A percentile compares a stretch with the other conserved stretches of the same genome.
Conservation (phyloP, 1,140 invertebrate genomes). For the Drosophila yakuba region DNA sequence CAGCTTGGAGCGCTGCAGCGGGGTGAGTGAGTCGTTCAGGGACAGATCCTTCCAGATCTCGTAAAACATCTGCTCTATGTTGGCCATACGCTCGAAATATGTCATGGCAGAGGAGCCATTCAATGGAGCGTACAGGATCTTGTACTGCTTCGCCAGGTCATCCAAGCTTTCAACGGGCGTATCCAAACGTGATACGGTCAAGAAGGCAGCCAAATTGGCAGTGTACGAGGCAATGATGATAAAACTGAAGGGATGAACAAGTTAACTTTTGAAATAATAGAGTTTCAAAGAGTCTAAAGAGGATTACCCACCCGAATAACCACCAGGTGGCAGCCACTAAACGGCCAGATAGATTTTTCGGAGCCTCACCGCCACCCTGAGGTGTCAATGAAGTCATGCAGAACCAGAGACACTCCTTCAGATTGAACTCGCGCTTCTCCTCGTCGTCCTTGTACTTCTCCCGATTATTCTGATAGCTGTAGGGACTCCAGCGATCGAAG, state of each 20-base stretch:
- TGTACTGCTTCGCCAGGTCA: constrained; percentile 97
- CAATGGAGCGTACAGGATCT: constrained; percentile 96
- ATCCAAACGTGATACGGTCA: constrained; percentile 96
- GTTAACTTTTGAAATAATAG: neutral
- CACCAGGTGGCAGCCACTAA: constrained; percentile 98
- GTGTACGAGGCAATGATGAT: constrained; percentile 99
- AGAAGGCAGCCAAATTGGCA: constrained; percentile 97
- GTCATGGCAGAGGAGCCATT: constrained; percentile 92
- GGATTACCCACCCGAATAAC: constrained; percentile 90
- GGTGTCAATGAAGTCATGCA: constrained; percentile 99
- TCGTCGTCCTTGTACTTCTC: constrained; percentile 97
- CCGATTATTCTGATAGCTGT: constrained; percentile 97
- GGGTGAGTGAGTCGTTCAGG: constrained; percentile 95
- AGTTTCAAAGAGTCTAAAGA: too few species aligned
- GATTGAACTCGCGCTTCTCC: constrained; percentile 96
- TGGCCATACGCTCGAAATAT: constrained; percentile 98
- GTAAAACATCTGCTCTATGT: constrained; percentile 97
- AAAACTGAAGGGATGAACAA: constrained; percentile 86
- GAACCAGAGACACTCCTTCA: constrained; percentile 99
- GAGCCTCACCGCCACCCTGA: constrained; percentile 94
- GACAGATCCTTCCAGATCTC: constrained; percentile 99
- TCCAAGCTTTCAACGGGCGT: constrained; percentile 96
- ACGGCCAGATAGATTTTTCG: constrained; percentile 96
- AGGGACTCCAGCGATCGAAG: constrained; percentile 98
- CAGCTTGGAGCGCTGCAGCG: constrained; percentile 95